These are phyloP conservation scores for Montipora sp. DNA, from an alignment of 64 coral and sea anemone genomes.

Conservation along the genomic window DNA sequence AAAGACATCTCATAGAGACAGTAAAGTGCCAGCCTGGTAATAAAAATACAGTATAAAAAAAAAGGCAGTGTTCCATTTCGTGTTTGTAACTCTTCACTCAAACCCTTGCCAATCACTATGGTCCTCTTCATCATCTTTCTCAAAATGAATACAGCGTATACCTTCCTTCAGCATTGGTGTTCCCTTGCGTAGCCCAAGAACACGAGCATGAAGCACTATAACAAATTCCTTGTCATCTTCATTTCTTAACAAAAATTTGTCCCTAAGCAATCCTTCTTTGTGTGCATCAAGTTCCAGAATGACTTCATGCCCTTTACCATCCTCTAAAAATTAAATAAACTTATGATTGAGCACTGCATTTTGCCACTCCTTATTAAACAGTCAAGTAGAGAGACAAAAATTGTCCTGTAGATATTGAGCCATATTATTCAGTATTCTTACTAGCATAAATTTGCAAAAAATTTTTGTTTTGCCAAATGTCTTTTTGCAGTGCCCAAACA, in stretches of 20 bases:
- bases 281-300: slow-evolving; percentile 73
- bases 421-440: too few relatives aligned
- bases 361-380: background rate
- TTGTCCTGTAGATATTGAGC: too few relatives aligned
- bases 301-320: slow-evolving; percentile 68
- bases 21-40: too few relatives aligned
- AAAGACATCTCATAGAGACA: too few relatives aligned
- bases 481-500: too few relatives aligned
- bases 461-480: too few relatives aligned
- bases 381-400: too few relatives aligned
- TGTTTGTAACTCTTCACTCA: slow-evolving; percentile 38
- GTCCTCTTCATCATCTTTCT: slow-evolving; percentile 81
- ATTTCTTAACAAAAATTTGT: slow-evolving; percentile 85
- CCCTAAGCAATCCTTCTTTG: slow-evolving; percentile 83
- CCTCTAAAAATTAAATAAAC: slow-evolving; percentile 30
- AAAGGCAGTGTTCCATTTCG: background rate
- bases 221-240: slow-evolving; percentile 76
- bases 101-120: slow-evolving; percentile 91
- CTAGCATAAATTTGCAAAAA: too few relatives aligned
- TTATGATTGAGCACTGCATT: background rate
- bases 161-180: slow-evolving; percentile 81
- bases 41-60: too few relatives aligned
- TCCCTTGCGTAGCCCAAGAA: slow-evolving; percentile 74
- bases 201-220: slow-evolving; percentile 73
- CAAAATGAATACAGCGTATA: slow-evolving; percentile 70